Evolutionary conservation across 2,888 invertebrate species (phyloP).

Genomic region (Philopedon plagiatum): DNA sequence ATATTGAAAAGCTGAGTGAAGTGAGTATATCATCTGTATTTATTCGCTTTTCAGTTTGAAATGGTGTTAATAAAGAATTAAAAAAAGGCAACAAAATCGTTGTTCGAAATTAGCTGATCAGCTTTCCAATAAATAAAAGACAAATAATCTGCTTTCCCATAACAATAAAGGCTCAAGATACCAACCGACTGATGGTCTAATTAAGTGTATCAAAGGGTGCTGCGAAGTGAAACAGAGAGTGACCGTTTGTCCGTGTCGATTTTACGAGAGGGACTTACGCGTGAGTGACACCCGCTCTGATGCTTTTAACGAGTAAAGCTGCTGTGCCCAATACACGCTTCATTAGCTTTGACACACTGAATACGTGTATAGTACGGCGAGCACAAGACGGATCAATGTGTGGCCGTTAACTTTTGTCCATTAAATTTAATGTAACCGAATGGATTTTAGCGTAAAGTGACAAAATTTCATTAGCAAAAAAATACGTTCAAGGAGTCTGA

Average conservation of each 20-base stretch:
- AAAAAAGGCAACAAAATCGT: too few relatives aligned
- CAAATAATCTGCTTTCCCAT: slow-evolving; percentile 5
- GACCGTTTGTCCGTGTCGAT: slow-evolving; percentile 42
- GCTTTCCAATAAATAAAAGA: slow-evolving; percentile 18
- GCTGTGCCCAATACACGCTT: slow-evolving; percentile 44
- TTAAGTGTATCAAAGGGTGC: slow-evolving; percentile 44
- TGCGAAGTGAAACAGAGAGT: slow-evolving; percentile 36
- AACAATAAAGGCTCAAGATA: slow-evolving; percentile 25
- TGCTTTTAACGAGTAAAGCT: slow-evolving; percentile 45
- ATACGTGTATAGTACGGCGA: slow-evolving; percentile 40
- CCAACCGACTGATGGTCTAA: slow-evolving; percentile 29
- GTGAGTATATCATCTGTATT: too few relatives aligned
- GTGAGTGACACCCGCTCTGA: slow-evolving; percentile 47
- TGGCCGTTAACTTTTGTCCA: slow-evolving; percentile 45
- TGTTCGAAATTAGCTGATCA: background rate
- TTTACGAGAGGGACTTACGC: slow-evolving; percentile 42
- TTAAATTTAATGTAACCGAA: slow-evolving; percentile 32
- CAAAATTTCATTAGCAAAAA: background rate
- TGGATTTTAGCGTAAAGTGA: background rate
- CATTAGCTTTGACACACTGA: slow-evolving; percentile 43
- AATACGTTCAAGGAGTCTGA: too few relatives aligned
- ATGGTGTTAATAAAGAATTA: too few relatives aligned
- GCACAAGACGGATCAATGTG: slow-evolving; percentile 47
- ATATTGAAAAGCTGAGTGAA: too few relatives aligned
- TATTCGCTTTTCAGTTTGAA: too few relatives aligned